phyloP scores from a whole-genome alignment of 2,888 invertebrate species.

The Cyrtodaria siliqua region DNA sequence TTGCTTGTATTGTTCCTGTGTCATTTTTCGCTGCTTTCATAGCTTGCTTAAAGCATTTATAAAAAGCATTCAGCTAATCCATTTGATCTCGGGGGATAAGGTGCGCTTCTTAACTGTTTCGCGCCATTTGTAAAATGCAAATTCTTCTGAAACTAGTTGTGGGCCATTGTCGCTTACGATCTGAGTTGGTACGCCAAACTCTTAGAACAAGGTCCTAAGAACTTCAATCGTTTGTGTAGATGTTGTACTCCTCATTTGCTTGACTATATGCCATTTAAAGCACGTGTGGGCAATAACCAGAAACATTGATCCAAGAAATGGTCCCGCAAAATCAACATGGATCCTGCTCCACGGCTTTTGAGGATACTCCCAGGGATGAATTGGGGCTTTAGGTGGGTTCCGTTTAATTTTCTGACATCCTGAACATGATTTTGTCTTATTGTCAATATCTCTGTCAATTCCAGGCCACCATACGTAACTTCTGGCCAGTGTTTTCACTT shows the following conservation, averaged over 20 bases:
- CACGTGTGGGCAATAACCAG: conserved; percentile 84
- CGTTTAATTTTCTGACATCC: no score
- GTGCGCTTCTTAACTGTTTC: conserved; percentile 48
- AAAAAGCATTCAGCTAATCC: not conserved
- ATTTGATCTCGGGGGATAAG: conserved; percentile 51
- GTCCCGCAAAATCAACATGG: conserved; percentile 86
- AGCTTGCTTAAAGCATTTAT: no score
- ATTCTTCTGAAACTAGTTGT: conserved; percentile 47
- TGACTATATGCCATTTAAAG: conserved; percentile 86
- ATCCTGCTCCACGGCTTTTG: conserved; percentile 81
- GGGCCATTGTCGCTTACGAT: conserved; percentile 61
- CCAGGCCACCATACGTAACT: no score
- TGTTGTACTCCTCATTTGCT: conserved; percentile 33
- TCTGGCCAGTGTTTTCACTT: no score
- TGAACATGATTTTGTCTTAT: no score
- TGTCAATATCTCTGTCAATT: no score
- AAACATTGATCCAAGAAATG: conserved; percentile 74
- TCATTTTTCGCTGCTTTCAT: no score
- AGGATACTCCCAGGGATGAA: conserved; percentile 75
- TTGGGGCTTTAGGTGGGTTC: conserved; percentile 66
- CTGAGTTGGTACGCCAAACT: conserved; percentile 45
- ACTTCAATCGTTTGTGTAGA: conserved; percentile 30
- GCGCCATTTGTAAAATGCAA: conserved; percentile 44
- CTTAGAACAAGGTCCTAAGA: conserved; percentile 45
- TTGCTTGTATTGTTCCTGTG: no score